Conservation (phyloP, 2,888 invertebrate genomes). For the Pristionchus exspectatus region DNA sequence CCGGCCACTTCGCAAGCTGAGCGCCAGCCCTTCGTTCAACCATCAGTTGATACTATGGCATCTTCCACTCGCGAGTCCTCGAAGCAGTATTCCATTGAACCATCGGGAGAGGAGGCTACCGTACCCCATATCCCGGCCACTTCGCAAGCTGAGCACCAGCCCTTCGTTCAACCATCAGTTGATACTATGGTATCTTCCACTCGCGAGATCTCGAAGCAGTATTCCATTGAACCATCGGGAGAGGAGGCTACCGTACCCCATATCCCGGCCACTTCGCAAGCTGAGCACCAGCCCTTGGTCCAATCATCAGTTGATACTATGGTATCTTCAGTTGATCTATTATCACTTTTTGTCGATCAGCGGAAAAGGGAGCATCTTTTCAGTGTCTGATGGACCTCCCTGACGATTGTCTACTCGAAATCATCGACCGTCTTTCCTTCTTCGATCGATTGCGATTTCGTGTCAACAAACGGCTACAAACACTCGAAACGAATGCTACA, state of each 20-base stretch:
- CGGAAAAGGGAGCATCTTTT: not conserved
- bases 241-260: not conserved
- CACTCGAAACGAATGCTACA: not conserved
- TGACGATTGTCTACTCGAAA: conserved; percentile 8
- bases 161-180: not conserved
- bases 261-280: no score
- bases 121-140: no score
- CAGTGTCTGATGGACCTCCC: conserved; percentile 22
- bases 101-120: not conserved
- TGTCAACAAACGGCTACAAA: not conserved
- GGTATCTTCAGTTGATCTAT: not conserved
- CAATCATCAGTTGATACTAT: not conserved
- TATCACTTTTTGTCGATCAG: not conserved
- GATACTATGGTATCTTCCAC: not conserved
- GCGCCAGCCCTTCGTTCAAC: no score
- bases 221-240: no score
- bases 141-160: no score
- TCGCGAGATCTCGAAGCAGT: not conserved
- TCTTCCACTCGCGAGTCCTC: not conserved
- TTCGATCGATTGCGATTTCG: not conserved
- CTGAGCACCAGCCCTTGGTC: no score
- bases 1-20: no score
- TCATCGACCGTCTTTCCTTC: not conserved
- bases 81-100: no score
- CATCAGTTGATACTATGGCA: not conserved